Evolutionary conservation across 2,888 invertebrate genomes (phyloP).

Genomic region (Heliconius cydno): DNA sequence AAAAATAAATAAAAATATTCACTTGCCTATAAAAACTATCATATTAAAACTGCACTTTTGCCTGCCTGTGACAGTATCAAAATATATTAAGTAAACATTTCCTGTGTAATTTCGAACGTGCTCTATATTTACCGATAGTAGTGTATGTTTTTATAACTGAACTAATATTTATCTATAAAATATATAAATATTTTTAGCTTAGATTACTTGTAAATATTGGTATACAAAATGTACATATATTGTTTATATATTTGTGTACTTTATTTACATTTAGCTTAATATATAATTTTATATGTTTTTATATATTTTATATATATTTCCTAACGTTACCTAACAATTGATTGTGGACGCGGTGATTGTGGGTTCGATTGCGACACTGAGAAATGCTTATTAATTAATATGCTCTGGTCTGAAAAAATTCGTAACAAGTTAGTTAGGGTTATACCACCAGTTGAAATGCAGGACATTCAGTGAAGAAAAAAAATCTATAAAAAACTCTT

Average conservation of each 20-base stretch:
- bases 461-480: background rate
- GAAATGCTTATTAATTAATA: background rate
- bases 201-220: no score
- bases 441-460: background rate
- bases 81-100: background rate
- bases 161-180: background rate
- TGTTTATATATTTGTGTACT: no score
- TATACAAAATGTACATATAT: no score
- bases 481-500: background rate
- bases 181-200: background rate
- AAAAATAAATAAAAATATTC: background rate
- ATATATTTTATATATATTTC: no score
- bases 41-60: background rate
- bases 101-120: background rate
- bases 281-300: no score
- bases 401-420: no score
- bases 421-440: no score
- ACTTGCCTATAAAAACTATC: background rate
- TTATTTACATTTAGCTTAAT: no score
- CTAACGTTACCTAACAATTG: background rate
- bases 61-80: background rate
- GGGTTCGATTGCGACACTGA: background rate
- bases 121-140: background rate
- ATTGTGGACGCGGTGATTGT: background rate
- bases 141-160: background rate